Evolutionary conservation across 2,113 vertebrate genomes (phyloP).

Genomic region (Plecturocebus donacophilus): DNA sequence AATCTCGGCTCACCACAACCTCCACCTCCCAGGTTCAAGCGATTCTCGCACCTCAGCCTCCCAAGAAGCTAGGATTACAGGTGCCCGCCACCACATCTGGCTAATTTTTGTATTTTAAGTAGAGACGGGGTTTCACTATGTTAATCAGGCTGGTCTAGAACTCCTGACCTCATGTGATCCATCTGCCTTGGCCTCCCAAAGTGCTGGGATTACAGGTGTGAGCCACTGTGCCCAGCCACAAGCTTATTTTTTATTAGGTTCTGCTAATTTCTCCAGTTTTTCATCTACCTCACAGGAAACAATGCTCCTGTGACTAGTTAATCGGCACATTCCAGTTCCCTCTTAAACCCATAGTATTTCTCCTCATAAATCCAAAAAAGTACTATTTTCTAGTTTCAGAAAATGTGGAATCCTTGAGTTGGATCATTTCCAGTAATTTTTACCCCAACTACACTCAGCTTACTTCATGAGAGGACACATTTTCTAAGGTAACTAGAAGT

Average conservation of each 20-base stretch:
- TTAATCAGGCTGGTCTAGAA: too few species aligned
- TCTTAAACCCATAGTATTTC: background rate
- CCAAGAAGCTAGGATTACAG: too few species aligned
- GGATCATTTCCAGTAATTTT: background rate
- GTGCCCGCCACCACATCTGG: too few species aligned
- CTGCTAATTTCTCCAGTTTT: background rate
- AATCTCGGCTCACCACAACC: too few species aligned
- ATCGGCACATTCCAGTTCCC: background rate
- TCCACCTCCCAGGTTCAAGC: too few species aligned
- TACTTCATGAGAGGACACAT: background rate
- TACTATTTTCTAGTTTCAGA: background rate
- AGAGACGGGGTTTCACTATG: too few species aligned
- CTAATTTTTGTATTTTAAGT: too few species aligned
- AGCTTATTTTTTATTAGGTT: background rate
- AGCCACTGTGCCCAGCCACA: background rate
- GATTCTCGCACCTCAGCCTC: too few species aligned
- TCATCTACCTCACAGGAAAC: background rate
- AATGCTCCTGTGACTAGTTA: background rate
- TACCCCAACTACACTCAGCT: background rate
- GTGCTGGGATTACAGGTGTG: too few species aligned
- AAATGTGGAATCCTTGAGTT: background rate
- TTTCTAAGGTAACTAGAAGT: background rate
- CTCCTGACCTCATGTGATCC: too few species aligned
- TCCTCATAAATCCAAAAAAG: background rate
- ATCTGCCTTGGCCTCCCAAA: too few species aligned